Evolutionary conservation across 2,797 vertebrate species (phyloP).

Genomic region (Melanogrammus aeglefinus): DNA sequence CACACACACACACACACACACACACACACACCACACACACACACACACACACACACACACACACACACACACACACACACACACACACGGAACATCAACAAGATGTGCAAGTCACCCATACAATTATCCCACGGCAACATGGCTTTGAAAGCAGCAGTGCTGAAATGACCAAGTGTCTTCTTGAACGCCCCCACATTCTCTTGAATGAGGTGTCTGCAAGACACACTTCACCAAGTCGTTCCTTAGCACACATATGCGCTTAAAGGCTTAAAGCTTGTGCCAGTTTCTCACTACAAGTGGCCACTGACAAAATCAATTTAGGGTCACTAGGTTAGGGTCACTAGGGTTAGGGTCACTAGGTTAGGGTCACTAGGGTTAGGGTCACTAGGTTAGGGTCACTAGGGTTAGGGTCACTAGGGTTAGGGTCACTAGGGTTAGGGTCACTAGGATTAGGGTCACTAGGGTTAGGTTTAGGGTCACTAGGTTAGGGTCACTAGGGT

Average conservation of each 20-base stretch:
- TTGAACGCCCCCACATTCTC: constrained; percentile 32
- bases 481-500: background rate
- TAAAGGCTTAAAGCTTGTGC: background rate
- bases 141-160: constrained; percentile 44
- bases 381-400: too few relatives aligned
- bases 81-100: background rate
- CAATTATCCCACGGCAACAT: constrained; percentile 80
- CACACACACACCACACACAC: constrained; percentile 46
- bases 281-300: background rate
- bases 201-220: constrained; percentile 32
- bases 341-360: too few relatives aligned
- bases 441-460: too few relatives aligned
- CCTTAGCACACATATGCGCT: constrained; percentile 2
- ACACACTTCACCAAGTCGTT: constrained; percentile 32
- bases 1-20: constrained; percentile 21
- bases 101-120: constrained; percentile 16
- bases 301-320: background rate
- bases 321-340: too few relatives aligned
- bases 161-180: constrained; percentile 9
- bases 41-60: constrained; percentile 7
- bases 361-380: too few relatives aligned
- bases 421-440: too few relatives aligned
- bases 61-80: constrained; percentile 50
- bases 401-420: too few relatives aligned
- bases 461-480: too few relatives aligned